These are phyloP conservation scores for Orchesella flavescens DNA, from an alignment of 2,888 invertebrate species.

Conservation along the genomic window DNA sequence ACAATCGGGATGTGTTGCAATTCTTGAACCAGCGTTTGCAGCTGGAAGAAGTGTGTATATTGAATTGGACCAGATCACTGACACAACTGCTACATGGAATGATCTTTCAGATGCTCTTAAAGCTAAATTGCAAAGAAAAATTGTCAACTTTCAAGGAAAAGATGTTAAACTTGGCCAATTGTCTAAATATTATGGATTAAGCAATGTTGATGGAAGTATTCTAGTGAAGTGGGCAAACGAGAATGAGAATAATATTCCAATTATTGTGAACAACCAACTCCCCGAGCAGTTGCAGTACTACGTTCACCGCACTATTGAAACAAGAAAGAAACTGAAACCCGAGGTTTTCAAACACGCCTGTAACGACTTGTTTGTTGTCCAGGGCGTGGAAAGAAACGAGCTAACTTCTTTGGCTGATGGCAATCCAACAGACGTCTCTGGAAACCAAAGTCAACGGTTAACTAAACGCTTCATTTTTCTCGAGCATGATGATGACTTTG, in stretches of 20 bases:
- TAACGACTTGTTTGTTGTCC: background rate
- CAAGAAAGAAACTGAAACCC: background rate
- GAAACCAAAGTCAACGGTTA: background rate
- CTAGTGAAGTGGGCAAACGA: background rate
- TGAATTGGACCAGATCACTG: background rate
- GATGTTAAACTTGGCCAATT: background rate
- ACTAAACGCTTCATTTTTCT: constrained; percentile 4
- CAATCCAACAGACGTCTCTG: background rate
- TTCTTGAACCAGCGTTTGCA: no score
- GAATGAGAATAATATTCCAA: no score
- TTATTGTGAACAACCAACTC: background rate
- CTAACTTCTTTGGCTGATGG: background rate
- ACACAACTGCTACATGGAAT: background rate
- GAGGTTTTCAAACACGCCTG: background rate
- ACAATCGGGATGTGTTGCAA: no score
- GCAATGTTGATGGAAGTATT: background rate
- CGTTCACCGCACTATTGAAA: background rate
- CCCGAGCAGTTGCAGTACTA: background rate
- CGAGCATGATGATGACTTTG: background rate
- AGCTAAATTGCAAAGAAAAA: background rate
- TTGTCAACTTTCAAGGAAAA: background rate
- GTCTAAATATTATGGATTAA: background rate
- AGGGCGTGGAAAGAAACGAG: background rate
- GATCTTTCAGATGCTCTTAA: background rate
- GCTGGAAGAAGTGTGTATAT: no score